Conservation (phyloP, 2,888 invertebrate genomes). For the Liodrosophila aerea region DNA sequence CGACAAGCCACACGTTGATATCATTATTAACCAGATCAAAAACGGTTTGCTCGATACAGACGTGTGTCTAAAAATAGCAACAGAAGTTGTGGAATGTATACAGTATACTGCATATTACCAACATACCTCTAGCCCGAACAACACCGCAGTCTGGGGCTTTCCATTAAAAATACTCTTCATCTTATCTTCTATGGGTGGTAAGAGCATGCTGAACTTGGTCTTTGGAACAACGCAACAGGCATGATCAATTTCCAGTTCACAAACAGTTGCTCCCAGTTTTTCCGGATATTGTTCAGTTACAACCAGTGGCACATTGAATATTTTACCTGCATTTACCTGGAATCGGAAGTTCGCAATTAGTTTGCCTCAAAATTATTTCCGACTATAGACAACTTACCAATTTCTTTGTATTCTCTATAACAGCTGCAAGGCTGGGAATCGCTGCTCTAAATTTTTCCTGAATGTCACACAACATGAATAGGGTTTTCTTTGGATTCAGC, state of each 20-base stretch:
- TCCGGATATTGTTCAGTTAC: slow-evolving; percentile 89
- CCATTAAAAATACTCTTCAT: slow-evolving; percentile 84
- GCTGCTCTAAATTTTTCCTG: slow-evolving; percentile 90
- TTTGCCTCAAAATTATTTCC: neutral
- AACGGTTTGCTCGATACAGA: slow-evolving; percentile 91
- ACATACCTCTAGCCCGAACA: slow-evolving; percentile 87
- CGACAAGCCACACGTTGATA: slow-evolving; percentile 88
- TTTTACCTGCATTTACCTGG: slow-evolving; percentile 87
- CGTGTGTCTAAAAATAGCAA: slow-evolving; percentile 85
- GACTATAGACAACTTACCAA: slow-evolving; percentile 83
- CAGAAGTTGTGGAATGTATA: neutral
- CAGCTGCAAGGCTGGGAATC: slow-evolving; percentile 88
- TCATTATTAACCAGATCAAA: slow-evolving; percentile 86
- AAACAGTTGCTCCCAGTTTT: slow-evolving; percentile 88
- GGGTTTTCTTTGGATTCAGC: slow-evolving; percentile 84
- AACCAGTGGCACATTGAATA: slow-evolving; percentile 86
- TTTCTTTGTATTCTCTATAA: slow-evolving; percentile 87
- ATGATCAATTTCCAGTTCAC: slow-evolving; percentile 86
- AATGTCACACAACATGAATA: slow-evolving; percentile 90
- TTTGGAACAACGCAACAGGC: slow-evolving; percentile 87
- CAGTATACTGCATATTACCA: neutral
- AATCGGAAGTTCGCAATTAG: neutral
- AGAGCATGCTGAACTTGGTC: slow-evolving; percentile 90
- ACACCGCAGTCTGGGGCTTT: slow-evolving; percentile 84
- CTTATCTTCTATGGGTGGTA: slow-evolving; percentile 85